Evolutionary conservation across 2,888 invertebrate genomes (phyloP).

Genomic region (Rhagonycha lutea): DNA sequence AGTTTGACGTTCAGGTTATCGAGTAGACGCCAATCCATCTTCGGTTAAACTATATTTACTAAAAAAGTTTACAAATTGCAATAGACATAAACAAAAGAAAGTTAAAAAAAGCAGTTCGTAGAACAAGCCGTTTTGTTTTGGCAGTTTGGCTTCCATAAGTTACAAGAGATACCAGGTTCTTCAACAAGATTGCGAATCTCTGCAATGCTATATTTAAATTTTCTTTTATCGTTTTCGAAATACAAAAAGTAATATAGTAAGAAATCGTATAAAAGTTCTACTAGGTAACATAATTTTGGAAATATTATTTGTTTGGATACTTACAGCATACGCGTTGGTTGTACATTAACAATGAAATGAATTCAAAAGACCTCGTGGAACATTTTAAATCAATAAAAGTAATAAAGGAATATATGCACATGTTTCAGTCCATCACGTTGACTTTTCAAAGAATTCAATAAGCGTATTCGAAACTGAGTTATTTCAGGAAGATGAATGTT

Average conservation of each 20-base stretch:
- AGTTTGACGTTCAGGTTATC: constrained; percentile 40
- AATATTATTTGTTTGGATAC: not conserved
- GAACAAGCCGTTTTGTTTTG: constrained; percentile 12
- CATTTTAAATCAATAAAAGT: constrained; percentile 40
- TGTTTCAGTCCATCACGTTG: constrained; percentile 51
- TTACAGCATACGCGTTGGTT: not conserved
- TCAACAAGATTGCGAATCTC: not conserved
- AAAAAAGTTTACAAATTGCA: constrained; percentile 18
- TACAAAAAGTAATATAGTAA: not conserved
- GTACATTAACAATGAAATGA: not conserved
- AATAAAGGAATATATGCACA: constrained; percentile 52
- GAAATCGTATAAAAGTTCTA: not conserved
- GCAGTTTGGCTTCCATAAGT: not conserved
- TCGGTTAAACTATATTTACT: constrained; percentile 25
- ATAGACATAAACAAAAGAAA: not conserved
- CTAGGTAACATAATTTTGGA: not conserved
- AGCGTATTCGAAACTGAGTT: constrained; percentile 41
- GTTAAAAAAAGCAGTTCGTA: not conserved
- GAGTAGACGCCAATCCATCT: constrained; percentile 32
- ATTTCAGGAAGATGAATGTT: constrained; percentile 46
- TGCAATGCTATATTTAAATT: not conserved
- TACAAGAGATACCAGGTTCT: not conserved
- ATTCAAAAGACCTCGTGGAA: constrained; percentile 2
- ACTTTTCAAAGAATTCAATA: constrained; percentile 51
- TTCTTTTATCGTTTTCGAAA: not conserved